Evolutionary conservation across 92 coral and sea anemone genomes (phyloP).

Genomic region (Actinernus sp.): DNA sequence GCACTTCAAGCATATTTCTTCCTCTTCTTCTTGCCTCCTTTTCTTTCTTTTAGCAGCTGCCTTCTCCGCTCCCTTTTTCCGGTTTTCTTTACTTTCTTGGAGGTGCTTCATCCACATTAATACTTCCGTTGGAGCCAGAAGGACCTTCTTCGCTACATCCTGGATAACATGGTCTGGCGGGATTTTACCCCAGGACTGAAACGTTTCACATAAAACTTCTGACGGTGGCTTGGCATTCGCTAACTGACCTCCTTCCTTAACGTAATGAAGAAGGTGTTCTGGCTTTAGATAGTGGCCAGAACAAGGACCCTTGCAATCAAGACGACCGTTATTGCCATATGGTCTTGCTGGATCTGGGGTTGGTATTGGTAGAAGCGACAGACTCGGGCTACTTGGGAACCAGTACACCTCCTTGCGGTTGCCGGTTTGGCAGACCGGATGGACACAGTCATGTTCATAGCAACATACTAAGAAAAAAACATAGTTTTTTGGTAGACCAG

Average conservation of each 20-base stretch:
- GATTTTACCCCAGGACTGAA: neutral
- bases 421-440: conserved; percentile 43
- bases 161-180: conserved; percentile 11
- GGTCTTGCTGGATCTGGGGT: conserved; percentile 27
- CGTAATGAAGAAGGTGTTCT: conserved; percentile 11
- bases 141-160: conserved; percentile 24
- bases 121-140: conserved; percentile 43
- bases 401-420: conserved; percentile 22
- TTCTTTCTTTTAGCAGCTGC: conserved; percentile 43
- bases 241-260: neutral
- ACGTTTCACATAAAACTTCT: neutral
- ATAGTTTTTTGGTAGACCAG: conserved; percentile 32
- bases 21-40: conserved; percentile 21
- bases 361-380: conserved; percentile 14
- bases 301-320: no score
- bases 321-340: conserved; percentile 25
- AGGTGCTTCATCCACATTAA: conserved; percentile 35
- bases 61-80: conserved; percentile 36
- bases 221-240: neutral
- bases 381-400: conserved; percentile 6
- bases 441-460: conserved; percentile 47
- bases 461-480: conserved; percentile 53
- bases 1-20: conserved; percentile 19
- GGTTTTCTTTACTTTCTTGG: conserved; percentile 10
- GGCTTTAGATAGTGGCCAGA: no score